Percentiles rank a stretch among this genome's conserved stretches.
phyloP scores from a whole-genome alignment of 2,888 invertebrate genomes.

The Alviniconcha strummeri region DNA sequence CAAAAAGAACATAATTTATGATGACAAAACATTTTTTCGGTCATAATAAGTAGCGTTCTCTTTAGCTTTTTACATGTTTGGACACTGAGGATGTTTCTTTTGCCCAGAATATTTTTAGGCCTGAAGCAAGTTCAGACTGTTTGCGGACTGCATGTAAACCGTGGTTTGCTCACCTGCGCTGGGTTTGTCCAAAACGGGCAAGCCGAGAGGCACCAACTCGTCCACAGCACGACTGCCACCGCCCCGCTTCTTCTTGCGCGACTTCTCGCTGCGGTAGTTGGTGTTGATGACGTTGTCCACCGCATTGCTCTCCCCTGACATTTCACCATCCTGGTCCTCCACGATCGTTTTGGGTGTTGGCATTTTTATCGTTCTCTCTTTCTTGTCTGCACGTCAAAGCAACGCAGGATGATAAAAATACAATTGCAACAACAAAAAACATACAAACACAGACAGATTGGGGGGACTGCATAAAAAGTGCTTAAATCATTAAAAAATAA shows the following conservation, averaged over 20 bases:
- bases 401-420: background rate
- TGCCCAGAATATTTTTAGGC: too few relatives aligned
- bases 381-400: constrained; percentile 42
- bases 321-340: constrained; percentile 53
- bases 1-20: too few relatives aligned
- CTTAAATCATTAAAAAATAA: too few relatives aligned
- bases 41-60: too few relatives aligned
- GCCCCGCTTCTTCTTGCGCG: constrained; percentile 49
- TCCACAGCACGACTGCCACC: constrained; percentile 27
- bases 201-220: constrained; percentile 51
- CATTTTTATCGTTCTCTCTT: constrained; percentile 56
- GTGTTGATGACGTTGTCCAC: constrained; percentile 38
- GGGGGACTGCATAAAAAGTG: too few relatives aligned
- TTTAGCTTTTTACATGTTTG: too few relatives aligned
- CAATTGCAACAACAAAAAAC: background rate
- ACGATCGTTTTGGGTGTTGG: constrained; percentile 55
- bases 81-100: too few relatives aligned
- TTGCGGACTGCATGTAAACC: too few relatives aligned
- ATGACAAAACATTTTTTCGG: too few relatives aligned
- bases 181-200: constrained; percentile 52
- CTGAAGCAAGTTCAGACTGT: too few relatives aligned
- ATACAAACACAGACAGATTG: background rate
- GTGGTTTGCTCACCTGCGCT: constrained; percentile 43
- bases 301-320: constrained; percentile 26
- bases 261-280: constrained; percentile 39